These are phyloP conservation scores for Sebastes steindachneri DNA, from an alignment of 2,797 vertebrate species.

Conservation along the genomic window DNA sequence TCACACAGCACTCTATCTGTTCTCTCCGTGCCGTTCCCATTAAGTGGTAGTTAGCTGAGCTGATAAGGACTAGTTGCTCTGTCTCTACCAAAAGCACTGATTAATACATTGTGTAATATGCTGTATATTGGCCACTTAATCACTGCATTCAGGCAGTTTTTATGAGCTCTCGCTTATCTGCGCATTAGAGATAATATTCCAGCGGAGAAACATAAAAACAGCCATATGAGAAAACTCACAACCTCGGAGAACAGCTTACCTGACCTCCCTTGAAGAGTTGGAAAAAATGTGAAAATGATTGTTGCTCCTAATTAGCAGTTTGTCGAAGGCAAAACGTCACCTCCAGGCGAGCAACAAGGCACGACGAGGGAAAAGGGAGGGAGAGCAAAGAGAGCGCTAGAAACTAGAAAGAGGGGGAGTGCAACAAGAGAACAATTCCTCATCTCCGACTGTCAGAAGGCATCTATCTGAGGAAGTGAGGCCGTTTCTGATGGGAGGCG, in stretches of 20 bases:
- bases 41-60: conserved; percentile 70
- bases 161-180: conserved; percentile 49
- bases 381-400: conserved; percentile 20
- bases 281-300: conserved; percentile 50
- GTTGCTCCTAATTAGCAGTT: conserved; percentile 70
- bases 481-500: conserved; percentile 65
- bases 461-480: conserved; percentile 68
- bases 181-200: conserved; percentile 41
- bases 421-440: conserved; percentile 68
- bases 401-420: conserved; percentile 16
- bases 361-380: conserved; percentile 29
- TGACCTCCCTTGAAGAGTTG: conserved; percentile 41
- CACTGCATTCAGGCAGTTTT: conserved; percentile 40
- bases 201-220: conserved; percentile 36
- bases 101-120: conserved; percentile 64
- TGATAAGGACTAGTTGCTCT: conserved; percentile 63
- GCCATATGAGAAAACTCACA: conserved; percentile 3
- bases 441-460: conserved; percentile 76
- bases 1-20: conserved; percentile 53
- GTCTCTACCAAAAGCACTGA: conserved; percentile 56
- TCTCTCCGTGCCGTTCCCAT: conserved; percentile 55
- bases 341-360: conserved; percentile 52
- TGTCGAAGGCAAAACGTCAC: conserved; percentile 51
- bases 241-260: conserved; percentile 20
- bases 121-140: conserved; percentile 61